These are phyloP conservation scores for Acanthurus leucopareius DNA, from an alignment of 2,797 vertebrate species.

Conservation along the genomic window DNA sequence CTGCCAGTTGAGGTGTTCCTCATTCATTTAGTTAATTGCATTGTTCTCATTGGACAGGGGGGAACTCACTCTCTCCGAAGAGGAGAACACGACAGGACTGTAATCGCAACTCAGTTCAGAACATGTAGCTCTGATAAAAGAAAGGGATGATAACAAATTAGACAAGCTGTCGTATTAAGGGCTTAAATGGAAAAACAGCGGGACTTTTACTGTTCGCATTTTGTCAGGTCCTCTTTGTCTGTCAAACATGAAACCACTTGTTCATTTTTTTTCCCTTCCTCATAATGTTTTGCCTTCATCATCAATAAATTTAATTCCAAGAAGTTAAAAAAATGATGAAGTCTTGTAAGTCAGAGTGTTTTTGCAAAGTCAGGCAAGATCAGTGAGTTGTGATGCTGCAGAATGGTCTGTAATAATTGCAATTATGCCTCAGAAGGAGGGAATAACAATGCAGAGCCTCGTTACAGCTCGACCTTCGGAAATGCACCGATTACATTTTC, in stretches of 20 bases:
- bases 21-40: constrained; percentile 72
- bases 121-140: constrained; percentile 31
- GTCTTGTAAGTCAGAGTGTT: neutral
- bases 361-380: constrained; percentile 1
- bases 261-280: neutral
- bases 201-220: neutral
- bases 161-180: constrained; percentile 35
- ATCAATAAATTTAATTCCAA: neutral
- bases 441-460: neutral
- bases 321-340: neutral
- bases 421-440: too few relatives aligned
- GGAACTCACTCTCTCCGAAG: constrained; percentile 18
- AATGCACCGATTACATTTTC: neutral
- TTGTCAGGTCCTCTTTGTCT: constrained; percentile 4
- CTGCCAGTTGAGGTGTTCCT: constrained; percentile 63
- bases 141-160: constrained; percentile 26
- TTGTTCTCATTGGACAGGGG: constrained; percentile 50
- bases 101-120: constrained; percentile 49
- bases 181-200: constrained; percentile 43
- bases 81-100: constrained; percentile 58
- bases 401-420: neutral
- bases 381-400: neutral
- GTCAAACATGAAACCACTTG: neutral
- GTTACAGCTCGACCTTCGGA: neutral
- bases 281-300: constrained; percentile 3